Conservation (phyloP, 2,113 vertebrate species). For the Sylvietta virens region DNA sequence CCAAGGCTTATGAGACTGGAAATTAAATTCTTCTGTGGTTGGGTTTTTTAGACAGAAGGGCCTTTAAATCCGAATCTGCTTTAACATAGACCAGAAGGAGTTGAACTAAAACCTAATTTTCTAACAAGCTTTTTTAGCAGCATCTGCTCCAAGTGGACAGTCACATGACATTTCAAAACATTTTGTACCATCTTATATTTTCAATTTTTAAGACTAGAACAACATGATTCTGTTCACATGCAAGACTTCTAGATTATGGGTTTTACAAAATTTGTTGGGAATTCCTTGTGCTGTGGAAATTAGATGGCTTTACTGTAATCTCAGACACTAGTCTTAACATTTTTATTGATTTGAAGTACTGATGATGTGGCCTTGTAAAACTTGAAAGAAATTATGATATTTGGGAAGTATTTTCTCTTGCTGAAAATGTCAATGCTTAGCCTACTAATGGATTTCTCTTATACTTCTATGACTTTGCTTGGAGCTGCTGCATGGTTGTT, state of each 20-base stretch:
- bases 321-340: neutral
- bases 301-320: neutral
- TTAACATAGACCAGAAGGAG: neutral
- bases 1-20: neutral
- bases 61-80: neutral
- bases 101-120: neutral
- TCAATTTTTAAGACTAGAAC: neutral
- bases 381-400: neutral
- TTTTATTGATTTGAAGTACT: neutral
- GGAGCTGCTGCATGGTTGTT: neutral
- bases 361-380: neutral
- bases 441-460: neutral
- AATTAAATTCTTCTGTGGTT: neutral
- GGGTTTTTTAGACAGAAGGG: neutral
- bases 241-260: neutral
- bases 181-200: neutral
- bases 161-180: neutral
- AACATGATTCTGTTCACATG: accelerated
- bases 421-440: neutral
- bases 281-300: neutral
- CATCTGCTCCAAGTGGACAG: neutral
- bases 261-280: neutral
- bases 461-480: neutral
- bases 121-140: neutral
- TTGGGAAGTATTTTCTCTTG: neutral